These are phyloP conservation scores for Sebastes hubbsi DNA, from an alignment of 2,797 vertebrate species.

Conservation along the genomic window DNA sequence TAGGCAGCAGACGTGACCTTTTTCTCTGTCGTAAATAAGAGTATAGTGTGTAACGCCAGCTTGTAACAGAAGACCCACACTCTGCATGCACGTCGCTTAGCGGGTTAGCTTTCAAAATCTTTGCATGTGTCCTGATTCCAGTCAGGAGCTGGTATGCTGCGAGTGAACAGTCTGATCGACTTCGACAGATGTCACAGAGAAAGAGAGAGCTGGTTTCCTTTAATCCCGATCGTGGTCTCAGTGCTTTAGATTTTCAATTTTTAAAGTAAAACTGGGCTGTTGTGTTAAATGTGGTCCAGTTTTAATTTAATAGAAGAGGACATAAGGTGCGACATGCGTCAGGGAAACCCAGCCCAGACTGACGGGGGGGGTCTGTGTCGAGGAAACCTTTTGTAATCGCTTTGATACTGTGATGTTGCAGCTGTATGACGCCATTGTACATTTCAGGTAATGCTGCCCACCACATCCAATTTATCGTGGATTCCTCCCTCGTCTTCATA, in stretches of 20 bases:
- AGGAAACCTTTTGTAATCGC: conserved; percentile 53
- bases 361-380: neutral
- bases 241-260: conserved; percentile 23
- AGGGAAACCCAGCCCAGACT: conserved; percentile 21
- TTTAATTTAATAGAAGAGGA: neutral
- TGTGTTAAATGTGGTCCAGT: neutral
- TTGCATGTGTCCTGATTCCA: conserved; percentile 73
- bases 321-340: neutral
- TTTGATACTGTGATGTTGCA: conserved; percentile 57
- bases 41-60: conserved; percentile 61
- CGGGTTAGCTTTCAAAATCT: conserved; percentile 68
- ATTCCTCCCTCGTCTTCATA: conserved; percentile 42
- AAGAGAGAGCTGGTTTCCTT: conserved; percentile 28
- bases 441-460: conserved; percentile 22
- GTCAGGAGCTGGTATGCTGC: conserved; percentile 56
- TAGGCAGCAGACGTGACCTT: conserved; percentile 65
- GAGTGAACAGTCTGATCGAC: conserved; percentile 42
- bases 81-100: conserved; percentile 68
- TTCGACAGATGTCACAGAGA: conserved; percentile 49
- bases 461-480: conserved; percentile 8
- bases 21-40: conserved; percentile 64
- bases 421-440: conserved; percentile 42
- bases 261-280: neutral
- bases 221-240: conserved; percentile 29
- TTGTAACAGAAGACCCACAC: conserved; percentile 69